Evolutionary conservation across 2,113 vertebrate species (phyloP), one percentile per base, ranked within the genome.

Genomic region (Oceanites oceanicus): DNA sequence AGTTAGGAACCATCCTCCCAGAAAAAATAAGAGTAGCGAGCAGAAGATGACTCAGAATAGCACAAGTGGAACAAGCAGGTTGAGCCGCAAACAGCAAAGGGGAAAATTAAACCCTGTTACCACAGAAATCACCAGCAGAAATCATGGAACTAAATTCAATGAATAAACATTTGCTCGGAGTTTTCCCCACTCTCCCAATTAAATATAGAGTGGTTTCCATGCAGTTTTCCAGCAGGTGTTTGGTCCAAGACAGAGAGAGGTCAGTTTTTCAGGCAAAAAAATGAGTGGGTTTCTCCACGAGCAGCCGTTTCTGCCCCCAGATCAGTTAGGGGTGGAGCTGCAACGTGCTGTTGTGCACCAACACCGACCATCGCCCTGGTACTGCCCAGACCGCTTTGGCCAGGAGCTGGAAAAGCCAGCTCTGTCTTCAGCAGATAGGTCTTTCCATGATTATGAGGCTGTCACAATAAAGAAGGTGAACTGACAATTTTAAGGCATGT

Each of bases 291-390:
- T 80, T 91, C 45, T 76, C 74, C 68, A 55, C 1, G 3, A 91
- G 62, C 59, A 81, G 58, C 22, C 0, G 0, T 72, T 80, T 56
- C 79, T 72, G 15, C 7, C 50, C 18, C 58, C 3, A 0, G 34
- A 62, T 72, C 38, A 45, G 20, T 63, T 55, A 58, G 58, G 20
- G 29, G 7, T 58, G 58, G 9, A 63, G 29, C 13, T 85, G 36
- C 59, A 61, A 22, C 12, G 45, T 20, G 73, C n/a, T 49, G n/a
- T 36, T 71, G 17, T 66, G 55, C 53, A 74, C 55, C 29, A 40
- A 1, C 29, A 11, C 25, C 71, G 71, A 6, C 42, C 36, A 40
- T 75, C 9, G 1, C 21, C 29, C 34, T 0, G 0, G 7, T 56
- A 10, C 40, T 50, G 36, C 42, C 45, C 29, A 29, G 22, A 62